Evolutionary conservation across 2,113 vertebrate genomes (phyloP).

Genomic region (Equus przewalskii): DNA sequence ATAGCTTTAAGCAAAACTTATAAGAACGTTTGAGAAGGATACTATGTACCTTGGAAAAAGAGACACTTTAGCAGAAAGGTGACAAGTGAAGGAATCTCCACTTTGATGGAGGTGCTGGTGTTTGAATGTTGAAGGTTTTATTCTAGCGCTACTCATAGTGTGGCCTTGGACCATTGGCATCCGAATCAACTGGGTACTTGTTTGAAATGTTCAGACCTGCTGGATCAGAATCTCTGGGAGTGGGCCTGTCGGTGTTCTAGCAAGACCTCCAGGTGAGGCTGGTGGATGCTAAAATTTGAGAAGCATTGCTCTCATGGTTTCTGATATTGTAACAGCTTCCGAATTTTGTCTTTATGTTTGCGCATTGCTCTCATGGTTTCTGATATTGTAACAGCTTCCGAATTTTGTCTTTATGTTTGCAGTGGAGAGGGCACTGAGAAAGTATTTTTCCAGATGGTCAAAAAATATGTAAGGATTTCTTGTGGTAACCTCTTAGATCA

Average conservation of each 20-base stretch:
- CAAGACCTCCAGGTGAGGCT: not conserved
- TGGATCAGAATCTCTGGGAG: not conserved
- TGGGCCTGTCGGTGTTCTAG: not conserved
- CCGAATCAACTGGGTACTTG: not conserved
- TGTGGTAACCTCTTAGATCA: not conserved
- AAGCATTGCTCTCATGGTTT: not conserved
- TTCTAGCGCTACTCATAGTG: not conserved
- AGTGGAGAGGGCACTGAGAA: not conserved
- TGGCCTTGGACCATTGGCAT: not conserved
- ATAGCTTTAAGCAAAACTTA: not conserved
- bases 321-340: not conserved
- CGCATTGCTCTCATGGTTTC: not conserved
- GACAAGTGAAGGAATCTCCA: not conserved
- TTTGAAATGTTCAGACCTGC: not conserved
- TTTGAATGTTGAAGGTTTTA: not conserved
- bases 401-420: not conserved
- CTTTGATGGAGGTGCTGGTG: not conserved
- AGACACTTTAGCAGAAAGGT: not conserved
- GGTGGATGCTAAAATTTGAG: not conserved
- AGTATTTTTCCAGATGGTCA: not conserved
- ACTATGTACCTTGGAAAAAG: not conserved
- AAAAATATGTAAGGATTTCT: not conserved
- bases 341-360: not conserved
- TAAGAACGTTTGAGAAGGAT: not conserved
- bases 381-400: not conserved